These are phyloP conservation scores for Isaurus tuberculatus DNA, from an alignment of 92 coral and sea anemone species.

Conservation along the genomic window DNA sequence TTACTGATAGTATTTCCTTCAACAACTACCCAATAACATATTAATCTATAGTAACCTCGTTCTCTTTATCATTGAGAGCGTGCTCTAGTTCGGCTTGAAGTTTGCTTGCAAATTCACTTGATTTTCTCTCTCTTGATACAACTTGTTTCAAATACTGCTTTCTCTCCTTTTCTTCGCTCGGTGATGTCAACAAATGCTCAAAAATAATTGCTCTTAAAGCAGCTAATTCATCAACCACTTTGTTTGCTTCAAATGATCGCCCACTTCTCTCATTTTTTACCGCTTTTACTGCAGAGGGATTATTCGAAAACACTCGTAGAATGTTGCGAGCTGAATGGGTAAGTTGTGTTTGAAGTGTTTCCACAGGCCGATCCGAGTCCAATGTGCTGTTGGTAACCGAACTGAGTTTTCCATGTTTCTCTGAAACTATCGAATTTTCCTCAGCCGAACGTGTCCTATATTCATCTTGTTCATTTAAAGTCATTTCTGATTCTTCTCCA, in stretches of 20 bases:
- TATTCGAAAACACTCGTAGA: constrained; percentile 83
- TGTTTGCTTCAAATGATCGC: constrained; percentile 82
- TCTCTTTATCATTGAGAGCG: constrained; percentile 92
- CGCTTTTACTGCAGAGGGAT: constrained; percentile 86
- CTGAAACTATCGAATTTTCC: constrained; percentile 43
- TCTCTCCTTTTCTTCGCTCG: constrained; percentile 86
- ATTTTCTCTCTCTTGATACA: constrained; percentile 85
- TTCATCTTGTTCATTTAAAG: constrained; percentile 30
- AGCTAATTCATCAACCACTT: constrained; percentile 76
- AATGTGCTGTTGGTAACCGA: constrained; percentile 41
- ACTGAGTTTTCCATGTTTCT: constrained; percentile 45
- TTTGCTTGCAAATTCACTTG: constrained; percentile 79
- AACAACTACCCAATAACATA: neutral
- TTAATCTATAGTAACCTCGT: constrained; percentile 70
- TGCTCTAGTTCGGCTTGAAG: constrained; percentile 82
- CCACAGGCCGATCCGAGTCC: constrained; percentile 53
- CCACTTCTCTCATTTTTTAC: constrained; percentile 72
- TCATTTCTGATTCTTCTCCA: constrained; percentile 30
- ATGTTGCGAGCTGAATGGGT: constrained; percentile 81
- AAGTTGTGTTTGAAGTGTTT: constrained; percentile 66
- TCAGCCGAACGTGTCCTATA: constrained; percentile 68
- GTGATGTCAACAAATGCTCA: constrained; percentile 88
- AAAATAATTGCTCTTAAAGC: constrained; percentile 83
- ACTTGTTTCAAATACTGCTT: constrained; percentile 79
- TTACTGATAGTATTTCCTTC: too few species aligned